A percentile compares a stretch with the other conserved stretches of the same genome.
Evolutionary conservation across 92 coral and sea anemone genomes (phyloP).

Genomic region (Siderastrea siderea): DNA sequence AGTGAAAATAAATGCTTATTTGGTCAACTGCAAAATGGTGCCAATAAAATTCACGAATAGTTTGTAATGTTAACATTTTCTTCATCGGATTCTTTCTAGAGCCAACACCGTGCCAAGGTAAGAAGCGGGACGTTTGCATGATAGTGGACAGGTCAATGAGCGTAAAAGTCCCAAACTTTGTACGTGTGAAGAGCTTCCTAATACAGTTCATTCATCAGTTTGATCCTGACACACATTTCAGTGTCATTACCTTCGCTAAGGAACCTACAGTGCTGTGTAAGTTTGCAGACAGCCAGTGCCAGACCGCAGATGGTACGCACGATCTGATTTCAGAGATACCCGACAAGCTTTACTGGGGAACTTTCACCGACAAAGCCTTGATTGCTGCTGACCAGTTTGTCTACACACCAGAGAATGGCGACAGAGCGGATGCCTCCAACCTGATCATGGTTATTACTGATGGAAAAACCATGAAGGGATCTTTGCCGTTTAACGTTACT

Average conservation of each 20-base stretch:
- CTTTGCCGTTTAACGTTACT: slow-evolving; percentile 47
- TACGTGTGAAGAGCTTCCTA: slow-evolving; percentile 63
- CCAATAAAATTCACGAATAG: too few species aligned
- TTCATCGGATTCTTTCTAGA: neutral
- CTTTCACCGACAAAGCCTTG: slow-evolving; percentile 69
- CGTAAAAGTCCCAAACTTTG: slow-evolving; percentile 55
- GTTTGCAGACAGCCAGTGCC: slow-evolving; percentile 19
- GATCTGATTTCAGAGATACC: slow-evolving; percentile 15
- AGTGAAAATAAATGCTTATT: too few species aligned
- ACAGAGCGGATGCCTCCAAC: slow-evolving; percentile 56
- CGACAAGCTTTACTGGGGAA: slow-evolving; percentile 37
- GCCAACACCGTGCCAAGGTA: slow-evolving; percentile 5
- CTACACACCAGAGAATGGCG: slow-evolving; percentile 49
- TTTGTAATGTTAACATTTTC: too few species aligned
- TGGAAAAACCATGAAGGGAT: slow-evolving; percentile 55
- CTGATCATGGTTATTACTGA: slow-evolving; percentile 73
- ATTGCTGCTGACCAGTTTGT: slow-evolving; percentile 42
- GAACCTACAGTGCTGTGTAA: slow-evolving; percentile 41
- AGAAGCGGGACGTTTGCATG: slow-evolving; percentile 68
- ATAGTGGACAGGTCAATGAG: slow-evolving; percentile 68
- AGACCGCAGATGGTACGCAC: slow-evolving; percentile 15
- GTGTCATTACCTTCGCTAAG: slow-evolving; percentile 57
- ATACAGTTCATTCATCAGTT: slow-evolving; percentile 47
- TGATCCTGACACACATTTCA: slow-evolving; percentile 55
- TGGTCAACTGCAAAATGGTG: too few species aligned